These are phyloP conservation scores for Dromococcyx pavoninus DNA, from an alignment of 2,797 vertebrate species.

Conservation along the genomic window DNA sequence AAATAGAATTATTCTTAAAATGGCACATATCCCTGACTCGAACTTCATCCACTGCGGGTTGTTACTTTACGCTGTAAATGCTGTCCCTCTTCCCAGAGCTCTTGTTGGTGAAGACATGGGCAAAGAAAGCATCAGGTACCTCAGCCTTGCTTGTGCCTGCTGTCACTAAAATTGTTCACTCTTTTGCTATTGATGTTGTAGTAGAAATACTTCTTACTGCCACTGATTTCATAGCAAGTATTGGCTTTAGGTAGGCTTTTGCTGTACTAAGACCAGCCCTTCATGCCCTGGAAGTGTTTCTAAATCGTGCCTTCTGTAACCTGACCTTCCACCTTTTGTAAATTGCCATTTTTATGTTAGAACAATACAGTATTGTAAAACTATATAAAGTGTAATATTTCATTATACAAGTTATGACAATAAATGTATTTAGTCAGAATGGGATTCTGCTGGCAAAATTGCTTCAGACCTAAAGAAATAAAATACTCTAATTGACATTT, in stretches of 20 bases:
- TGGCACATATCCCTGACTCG: not conserved
- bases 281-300: not conserved
- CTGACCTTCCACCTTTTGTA: not conserved
- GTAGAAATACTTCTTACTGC: not conserved
- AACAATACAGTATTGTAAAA: not conserved
- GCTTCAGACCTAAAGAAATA: not conserved
- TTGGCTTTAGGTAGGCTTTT: not conserved
- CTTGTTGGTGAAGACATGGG: not conserved
- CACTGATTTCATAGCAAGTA: not conserved
- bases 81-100: not conserved
- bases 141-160: not conserved
- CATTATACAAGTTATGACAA: not conserved
- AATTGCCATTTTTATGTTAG: not conserved
- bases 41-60: not conserved
- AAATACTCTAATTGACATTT: not conserved
- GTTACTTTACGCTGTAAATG: not conserved
- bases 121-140: not conserved
- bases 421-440: not conserved
- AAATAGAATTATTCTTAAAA: not conserved
- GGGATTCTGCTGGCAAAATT: not conserved
- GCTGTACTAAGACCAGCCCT: not conserved
- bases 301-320: not conserved
- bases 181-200: fast-evolving
- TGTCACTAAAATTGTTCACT: not conserved
- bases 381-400: not conserved